Conservation (phyloP, 2,113 vertebrate genomes). For the Oncorhynchus gorbuscha region DNA sequence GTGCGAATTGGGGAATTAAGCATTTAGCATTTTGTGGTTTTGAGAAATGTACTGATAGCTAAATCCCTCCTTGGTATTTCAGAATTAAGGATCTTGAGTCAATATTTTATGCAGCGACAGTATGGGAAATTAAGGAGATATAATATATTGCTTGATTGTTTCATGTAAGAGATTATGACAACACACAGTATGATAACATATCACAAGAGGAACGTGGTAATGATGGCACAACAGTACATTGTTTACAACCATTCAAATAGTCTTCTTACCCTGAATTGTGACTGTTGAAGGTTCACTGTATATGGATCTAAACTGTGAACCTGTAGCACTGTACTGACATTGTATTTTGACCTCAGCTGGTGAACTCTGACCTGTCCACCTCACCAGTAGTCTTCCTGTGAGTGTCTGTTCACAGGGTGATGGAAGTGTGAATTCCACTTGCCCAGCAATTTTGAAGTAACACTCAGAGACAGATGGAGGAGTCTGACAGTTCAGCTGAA, state of each 20-base stretch:
- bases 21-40: too few relatives aligned
- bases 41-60: too few relatives aligned
- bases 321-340: neutral
- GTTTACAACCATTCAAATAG: neutral
- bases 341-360: neutral
- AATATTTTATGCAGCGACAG: too few relatives aligned
- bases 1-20: neutral
- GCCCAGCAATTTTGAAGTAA: neutral
- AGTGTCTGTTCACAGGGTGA: neutral
- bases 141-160: too few relatives aligned
- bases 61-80: too few relatives aligned
- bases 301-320: neutral
- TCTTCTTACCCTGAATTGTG: neutral
- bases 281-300: neutral
- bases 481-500: neutral
- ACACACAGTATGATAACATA: too few relatives aligned
- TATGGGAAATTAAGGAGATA: too few relatives aligned
- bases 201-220: too few relatives aligned
- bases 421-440: neutral
- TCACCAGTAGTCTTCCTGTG: neutral
- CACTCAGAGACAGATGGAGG: neutral
- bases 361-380: neutral
- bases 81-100: too few relatives aligned
- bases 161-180: too few relatives aligned
- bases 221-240: too few relatives aligned